phyloP scores from a whole-genome alignment of 2,797 vertebrate genomes.

The Silurus aristotelis region DNA sequence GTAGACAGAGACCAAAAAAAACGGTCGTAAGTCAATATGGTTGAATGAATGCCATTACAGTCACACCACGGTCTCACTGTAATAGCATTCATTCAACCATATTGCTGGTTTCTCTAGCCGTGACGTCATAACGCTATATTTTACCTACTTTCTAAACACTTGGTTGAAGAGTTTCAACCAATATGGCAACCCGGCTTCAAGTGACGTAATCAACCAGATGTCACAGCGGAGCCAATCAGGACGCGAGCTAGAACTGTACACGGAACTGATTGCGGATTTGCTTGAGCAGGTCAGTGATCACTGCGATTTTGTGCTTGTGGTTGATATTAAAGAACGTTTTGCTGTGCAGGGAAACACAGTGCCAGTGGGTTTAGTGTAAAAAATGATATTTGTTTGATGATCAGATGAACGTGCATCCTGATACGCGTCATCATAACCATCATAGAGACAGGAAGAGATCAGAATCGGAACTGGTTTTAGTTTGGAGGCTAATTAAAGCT shows the following conservation, averaged over 20 bases:
- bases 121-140: too few species aligned
- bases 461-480: not conserved
- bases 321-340: not conserved
- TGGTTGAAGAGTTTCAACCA: not conserved
- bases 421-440: not conserved
- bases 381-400: not conserved
- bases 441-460: not conserved
- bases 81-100: too few species aligned
- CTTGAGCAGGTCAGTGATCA: conserved; percentile 54
- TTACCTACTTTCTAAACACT: not conserved
- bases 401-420: not conserved
- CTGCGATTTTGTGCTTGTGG: not conserved
- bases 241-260: conserved; percentile 47
- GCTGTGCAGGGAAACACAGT: not conserved
- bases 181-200: not conserved
- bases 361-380: too few species aligned
- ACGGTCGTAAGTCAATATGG: too few species aligned
- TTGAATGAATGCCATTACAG: too few species aligned
- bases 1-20: too few species aligned
- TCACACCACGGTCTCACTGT: too few species aligned
- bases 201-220: conserved; percentile 53
- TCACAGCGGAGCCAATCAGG: conserved; percentile 61
- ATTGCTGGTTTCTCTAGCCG: too few species aligned
- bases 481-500: not conserved
- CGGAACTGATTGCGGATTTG: conserved; percentile 65